Evolutionary conservation across 2,797 vertebrate species (phyloP), one percentile per base, ranked within the genome.

Genomic region (Scyliorhinus canicula): DNA sequence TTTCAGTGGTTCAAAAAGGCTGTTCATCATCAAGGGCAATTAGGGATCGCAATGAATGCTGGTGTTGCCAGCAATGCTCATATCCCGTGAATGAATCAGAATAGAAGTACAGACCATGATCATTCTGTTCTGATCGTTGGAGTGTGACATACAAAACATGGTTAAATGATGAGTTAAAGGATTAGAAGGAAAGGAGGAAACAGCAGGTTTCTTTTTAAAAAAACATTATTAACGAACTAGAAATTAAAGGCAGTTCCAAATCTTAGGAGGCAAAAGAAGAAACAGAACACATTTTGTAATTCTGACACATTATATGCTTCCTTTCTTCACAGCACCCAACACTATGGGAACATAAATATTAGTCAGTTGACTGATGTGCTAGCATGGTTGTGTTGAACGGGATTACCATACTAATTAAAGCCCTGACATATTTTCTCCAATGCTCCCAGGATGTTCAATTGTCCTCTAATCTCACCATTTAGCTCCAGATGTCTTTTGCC

Each of bases 401-500:
- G 52, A 94, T 69, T 74, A 47, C 67, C 93, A 74, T 71, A n/a
- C 93, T 74, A 94, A 94, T 94, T 94, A 74, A 69, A 94, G 67
- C 47, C 65, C 67, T 35, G 67, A 47, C 31, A 94, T 94, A 74
- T 94, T 28, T 71, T 44, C 88, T 71, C 65, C 67, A 50, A 74
- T 94, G 44, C 65, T 94, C 93, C 67, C 93, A 94, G 31, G 14
- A 21, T 94, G 44, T 94, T 71, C 63, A 94, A 67, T 74, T 94
- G 93, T 94, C 93, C 67, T 71, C 93, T 94, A 71, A 71, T 94
- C 93, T 94, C 93, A 94, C 67, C 44, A 71, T 94, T 71, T n/a
- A 71, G 67, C 93, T 94, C 93, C 67, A 94, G 93, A 94, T 94
- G 93, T 94, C 93, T 74, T 24, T 19, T 71, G 44, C 67, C 44